A percentile compares a stretch with the other conserved stretches of the same genome.
phyloP scores from a whole-genome alignment of 2,797 vertebrate genomes.

The Thamnophis elegans region DNA sequence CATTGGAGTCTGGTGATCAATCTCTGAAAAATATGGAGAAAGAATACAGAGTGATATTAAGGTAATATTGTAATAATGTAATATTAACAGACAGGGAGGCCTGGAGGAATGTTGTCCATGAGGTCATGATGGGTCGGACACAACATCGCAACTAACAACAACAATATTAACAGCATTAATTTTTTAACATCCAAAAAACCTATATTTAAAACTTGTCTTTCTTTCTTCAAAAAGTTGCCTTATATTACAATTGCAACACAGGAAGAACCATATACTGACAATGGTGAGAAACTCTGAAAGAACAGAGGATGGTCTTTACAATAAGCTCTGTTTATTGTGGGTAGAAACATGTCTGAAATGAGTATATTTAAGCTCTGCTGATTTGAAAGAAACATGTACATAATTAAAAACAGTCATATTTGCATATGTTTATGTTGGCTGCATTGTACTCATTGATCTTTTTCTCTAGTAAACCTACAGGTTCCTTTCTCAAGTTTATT shows the following conservation, averaged over 20 bases:
- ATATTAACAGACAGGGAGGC: neutral
- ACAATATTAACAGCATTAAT: neutral
- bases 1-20: neutral
- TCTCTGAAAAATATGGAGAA: constrained; percentile 5
- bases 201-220: neutral
- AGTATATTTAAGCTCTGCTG: neutral
- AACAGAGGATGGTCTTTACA: neutral
- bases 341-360: neutral
- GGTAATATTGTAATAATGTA: no score
- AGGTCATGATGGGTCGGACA: no score
- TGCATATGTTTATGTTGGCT: neutral
- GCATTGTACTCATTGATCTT: neutral
- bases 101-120: no score
- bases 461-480: neutral
- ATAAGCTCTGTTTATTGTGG: neutral
- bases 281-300: neutral
- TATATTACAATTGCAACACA: neutral
- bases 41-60: neutral
- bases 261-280: neutral
- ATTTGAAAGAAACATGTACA: neutral
- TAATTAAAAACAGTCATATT: neutral
- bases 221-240: neutral
- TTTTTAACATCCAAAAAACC: neutral
- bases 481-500: neutral
- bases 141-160: no score